phyloP scores from a whole-genome alignment of 1,140 invertebrate genomes.

The Tetragonula clypearis region DNA sequence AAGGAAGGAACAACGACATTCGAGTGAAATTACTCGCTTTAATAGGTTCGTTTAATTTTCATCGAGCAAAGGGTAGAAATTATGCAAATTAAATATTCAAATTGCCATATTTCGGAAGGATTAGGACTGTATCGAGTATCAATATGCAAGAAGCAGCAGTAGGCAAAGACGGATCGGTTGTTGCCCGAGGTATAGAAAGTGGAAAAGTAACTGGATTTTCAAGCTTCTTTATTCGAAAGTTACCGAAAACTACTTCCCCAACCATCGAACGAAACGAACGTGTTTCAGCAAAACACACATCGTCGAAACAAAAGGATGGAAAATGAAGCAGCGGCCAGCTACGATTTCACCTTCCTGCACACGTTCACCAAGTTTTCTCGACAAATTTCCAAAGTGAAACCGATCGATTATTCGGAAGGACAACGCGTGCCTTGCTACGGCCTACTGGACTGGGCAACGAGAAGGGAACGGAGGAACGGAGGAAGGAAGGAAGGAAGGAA shows the following conservation, averaged over 20 bases:
- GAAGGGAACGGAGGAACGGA: no score
- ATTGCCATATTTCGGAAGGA: not conserved
- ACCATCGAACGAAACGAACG: not conserved
- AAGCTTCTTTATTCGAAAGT: not conserved
- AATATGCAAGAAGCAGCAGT: not conserved
- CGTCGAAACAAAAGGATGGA: not conserved
- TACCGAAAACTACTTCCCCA: not conserved
- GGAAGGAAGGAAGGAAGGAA: no score
- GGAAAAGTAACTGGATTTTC: no score
- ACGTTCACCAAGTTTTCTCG: not conserved
- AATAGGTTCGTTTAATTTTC: not conserved
- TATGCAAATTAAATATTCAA: not conserved
- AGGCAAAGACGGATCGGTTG: not conserved
- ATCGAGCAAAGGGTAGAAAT: not conserved
- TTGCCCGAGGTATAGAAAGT: no score
- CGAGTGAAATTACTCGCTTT: not conserved
- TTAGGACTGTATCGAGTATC: not conserved
- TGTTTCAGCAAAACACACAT: not conserved
- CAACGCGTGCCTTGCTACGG: not conserved
- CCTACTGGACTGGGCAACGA: not conserved
- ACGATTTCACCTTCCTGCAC: slow-evolving; percentile 11
- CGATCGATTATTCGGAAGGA: slow-evolving; percentile 10
- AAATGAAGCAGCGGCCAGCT: not conserved
- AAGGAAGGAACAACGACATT: not conserved
- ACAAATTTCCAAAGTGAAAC: slow-evolving; percentile 19